Evolutionary conservation across 1,140 invertebrate species (phyloP), one percentile per base, ranked within the genome.

Genomic region (Sarcophaga peregrina): DNA sequence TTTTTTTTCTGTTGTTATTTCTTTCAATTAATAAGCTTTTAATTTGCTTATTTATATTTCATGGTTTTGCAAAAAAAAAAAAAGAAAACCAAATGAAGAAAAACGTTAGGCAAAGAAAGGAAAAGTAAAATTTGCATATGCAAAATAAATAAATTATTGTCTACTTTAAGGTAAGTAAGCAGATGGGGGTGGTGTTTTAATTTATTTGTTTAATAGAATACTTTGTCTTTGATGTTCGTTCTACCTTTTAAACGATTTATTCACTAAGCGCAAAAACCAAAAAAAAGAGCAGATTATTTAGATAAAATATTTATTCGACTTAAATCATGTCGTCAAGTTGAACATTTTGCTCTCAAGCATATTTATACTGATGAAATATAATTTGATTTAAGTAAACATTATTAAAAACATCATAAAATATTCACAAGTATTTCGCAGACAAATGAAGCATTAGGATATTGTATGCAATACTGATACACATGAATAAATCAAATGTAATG

Each of bases 21-120:
- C 37, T 72, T 78, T 78, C 74, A 78, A n/a, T 78, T 78, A 78
- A 78, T 78, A 78, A 78, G 75, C 75, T 78, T 78, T 78, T 78
- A 78, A 78, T 78, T 78, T 78, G 47, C 75, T 78, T 78, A 78
- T 78, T 78, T 78, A 78, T 78, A 78, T 78, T 78, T 78, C 20
- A 78, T 78, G 75, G 48, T 45, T n/a, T 78, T 78, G 10, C 25
- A n/a, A 78, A 78, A 78, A 78, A 50, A 20, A 52, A 50, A 78
- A 20, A 74, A 25, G 20, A n/a, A n/a, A n/a, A n/a, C n/a, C 25
- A 74, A 74, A 74, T 74, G 37, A 37, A 74, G 46, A 25, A 72
- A 25, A 72, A 25, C 20, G 17, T 20, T 72, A 20, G 0, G 62
- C 3, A 25, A 72, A 11, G 37, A 25, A 11, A 25, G 37, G 17